phyloP scores from a whole-genome alignment of 1,140 invertebrate genomes.

The Anagrus nilaparvatae region DNA sequence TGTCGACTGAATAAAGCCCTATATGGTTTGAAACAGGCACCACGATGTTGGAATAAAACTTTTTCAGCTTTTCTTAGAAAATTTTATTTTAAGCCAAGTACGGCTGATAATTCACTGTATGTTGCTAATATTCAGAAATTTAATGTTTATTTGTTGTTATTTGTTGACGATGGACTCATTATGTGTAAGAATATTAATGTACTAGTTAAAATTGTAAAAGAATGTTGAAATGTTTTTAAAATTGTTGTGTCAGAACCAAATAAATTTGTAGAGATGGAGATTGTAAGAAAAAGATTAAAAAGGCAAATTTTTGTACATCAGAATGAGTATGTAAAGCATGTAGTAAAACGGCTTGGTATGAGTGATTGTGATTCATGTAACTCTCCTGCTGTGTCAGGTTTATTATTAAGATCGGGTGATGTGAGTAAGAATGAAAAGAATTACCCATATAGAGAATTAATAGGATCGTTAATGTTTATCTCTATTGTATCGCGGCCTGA shows the following conservation, averaged over 20 bases:
- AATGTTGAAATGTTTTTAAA: slow-evolving; percentile 1
- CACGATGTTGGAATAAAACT: slow-evolving; percentile 25
- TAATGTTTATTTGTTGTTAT: slow-evolving; percentile 21
- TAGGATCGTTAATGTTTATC: slow-evolving; percentile 36
- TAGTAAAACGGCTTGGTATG: slow-evolving; percentile 7
- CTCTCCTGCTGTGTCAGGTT: slow-evolving; percentile 1
- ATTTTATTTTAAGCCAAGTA: slow-evolving; percentile 18
- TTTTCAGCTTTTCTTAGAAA: slow-evolving; percentile 20
- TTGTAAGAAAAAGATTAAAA: not conserved
- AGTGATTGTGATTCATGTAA: not conserved
- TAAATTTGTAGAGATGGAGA: slow-evolving; percentile 12
- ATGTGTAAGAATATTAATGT: no score
- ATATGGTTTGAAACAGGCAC: slow-evolving; percentile 35
- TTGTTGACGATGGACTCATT: slow-evolving; percentile 31
- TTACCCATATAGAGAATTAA: slow-evolving; percentile 25
- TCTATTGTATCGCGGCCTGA: slow-evolving; percentile 36
- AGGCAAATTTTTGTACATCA: slow-evolving; percentile 6
- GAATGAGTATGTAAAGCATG: not conserved
- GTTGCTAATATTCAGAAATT: slow-evolving; percentile 12
- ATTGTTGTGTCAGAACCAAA: slow-evolving; percentile 2
- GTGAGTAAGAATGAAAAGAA: not conserved
- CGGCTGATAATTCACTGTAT: slow-evolving; percentile 29
- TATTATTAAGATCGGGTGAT: not conserved
- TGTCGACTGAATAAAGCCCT: slow-evolving; percentile 28
- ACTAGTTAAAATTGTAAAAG: slow-evolving; percentile 7